Evolutionary conservation across 2,113 vertebrate species (phyloP).

Genomic region (Synodontis membranacea): DNA sequence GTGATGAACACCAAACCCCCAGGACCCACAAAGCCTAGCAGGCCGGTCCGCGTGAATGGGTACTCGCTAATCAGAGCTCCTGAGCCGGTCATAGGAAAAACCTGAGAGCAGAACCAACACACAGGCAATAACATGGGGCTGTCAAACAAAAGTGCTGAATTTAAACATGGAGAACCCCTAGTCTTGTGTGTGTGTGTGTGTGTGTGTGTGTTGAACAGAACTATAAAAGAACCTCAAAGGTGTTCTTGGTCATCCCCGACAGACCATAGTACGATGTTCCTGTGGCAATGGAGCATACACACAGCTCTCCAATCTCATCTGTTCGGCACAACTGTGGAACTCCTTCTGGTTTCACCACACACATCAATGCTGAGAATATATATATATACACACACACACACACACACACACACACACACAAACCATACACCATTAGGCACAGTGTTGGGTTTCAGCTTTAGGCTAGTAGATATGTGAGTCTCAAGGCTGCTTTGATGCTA

Average conservation of each 20-base stretch:
- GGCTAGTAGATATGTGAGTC: neutral
- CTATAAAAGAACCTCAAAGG: constrained; percentile 83
- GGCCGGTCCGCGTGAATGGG: constrained; percentile 91
- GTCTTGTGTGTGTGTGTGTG: neutral
- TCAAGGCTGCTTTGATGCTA: neutral
- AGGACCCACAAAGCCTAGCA: constrained; percentile 94
- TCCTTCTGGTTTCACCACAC: constrained; percentile 95
- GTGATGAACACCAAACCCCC: constrained; percentile 96
- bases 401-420: constrained; percentile 10
- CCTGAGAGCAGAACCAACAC: constrained; percentile 68
- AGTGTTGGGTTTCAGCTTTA: neutral
- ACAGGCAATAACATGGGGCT: neutral
- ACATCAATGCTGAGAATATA: constrained; percentile 83
- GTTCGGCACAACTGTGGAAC: constrained; percentile 93
- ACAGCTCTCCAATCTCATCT: constrained; percentile 95
- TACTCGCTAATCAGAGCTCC: constrained; percentile 94
- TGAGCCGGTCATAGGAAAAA: constrained; percentile 88
- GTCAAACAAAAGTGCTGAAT: neutral
- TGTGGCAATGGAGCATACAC: constrained; percentile 90
- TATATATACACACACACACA: constrained; percentile 14
- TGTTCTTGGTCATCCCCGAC: constrained; percentile 98
- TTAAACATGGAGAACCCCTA: neutral
- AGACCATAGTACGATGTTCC: constrained; percentile 97
- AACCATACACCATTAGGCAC: neutral
- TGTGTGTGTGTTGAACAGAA: neutral